phyloP scores from a whole-genome alignment of 2,113 vertebrate species.

The Entosphenus tridentatus region DNA sequence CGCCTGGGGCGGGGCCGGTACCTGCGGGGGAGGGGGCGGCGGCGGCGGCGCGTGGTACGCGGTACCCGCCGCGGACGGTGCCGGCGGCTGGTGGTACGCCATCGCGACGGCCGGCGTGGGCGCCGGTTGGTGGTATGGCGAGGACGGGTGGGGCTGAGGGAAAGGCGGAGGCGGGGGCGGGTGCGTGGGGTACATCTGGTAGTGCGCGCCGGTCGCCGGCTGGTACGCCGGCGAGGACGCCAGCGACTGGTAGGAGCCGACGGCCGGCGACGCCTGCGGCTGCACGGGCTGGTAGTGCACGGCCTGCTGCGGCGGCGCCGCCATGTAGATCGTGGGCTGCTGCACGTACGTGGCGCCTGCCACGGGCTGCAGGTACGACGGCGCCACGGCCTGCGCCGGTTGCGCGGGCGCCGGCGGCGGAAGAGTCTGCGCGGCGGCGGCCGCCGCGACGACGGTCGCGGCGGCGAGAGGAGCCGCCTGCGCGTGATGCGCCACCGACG shows the following conservation, averaged over 20 bases:
- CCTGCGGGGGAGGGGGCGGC: not conserved
- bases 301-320: not conserved
- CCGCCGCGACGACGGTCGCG: no score
- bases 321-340: no score
- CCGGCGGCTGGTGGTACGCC: not conserved
- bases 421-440: no score
- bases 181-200: not conserved
- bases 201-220: not conserved
- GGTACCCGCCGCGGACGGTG: not conserved
- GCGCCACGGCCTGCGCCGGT: no score
- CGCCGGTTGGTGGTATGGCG: slow-evolving; percentile 2
- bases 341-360: no score
- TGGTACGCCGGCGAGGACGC: not conserved
- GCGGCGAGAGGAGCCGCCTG: no score
- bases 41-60: not conserved
- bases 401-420: no score
- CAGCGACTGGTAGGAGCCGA: not conserved
- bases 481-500: no score
- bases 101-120: not conserved
- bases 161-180: not conserved
- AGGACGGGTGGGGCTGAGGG: not conserved
- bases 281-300: not conserved
- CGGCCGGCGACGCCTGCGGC: not conserved
- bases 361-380: no score
- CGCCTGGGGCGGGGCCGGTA: not conserved